These are phyloP conservation scores for Orchesella cincta DNA, from an alignment of 1,140 invertebrate species.

Conservation along the genomic window DNA sequence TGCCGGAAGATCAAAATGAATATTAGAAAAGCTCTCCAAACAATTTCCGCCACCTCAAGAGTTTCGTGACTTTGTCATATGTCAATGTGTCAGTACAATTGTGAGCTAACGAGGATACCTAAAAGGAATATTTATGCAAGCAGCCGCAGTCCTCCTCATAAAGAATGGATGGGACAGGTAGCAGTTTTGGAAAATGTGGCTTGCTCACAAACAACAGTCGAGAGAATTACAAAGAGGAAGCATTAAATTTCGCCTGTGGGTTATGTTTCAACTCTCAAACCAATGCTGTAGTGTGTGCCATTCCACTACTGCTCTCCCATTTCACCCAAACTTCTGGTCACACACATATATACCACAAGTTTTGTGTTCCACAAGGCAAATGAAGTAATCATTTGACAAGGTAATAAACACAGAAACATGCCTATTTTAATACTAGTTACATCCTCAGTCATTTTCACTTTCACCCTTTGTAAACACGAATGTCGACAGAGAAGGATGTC, in stretches of 20 bases:
- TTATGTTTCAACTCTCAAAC: neutral
- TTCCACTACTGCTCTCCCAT: neutral
- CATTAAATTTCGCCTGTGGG: constrained; percentile 26
- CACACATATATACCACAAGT: constrained; percentile 12
- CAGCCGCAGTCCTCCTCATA: constrained; percentile 13
- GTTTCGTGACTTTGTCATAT: constrained; percentile 11
- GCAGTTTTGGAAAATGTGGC: constrained; percentile 24
- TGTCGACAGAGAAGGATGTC: neutral
- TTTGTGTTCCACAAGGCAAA: constrained; percentile 1
- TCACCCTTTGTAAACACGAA: neutral
- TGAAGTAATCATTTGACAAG: constrained; percentile 26
- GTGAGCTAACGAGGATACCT: neutral
- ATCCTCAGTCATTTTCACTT: neutral
- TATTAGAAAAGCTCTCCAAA: constrained; percentile 7
- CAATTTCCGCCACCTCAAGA: neutral
- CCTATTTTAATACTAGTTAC: too few relatives aligned
- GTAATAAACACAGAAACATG: constrained; percentile 17
- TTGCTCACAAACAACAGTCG: neutral
- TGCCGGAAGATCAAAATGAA: constrained; percentile 1
- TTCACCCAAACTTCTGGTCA: neutral
- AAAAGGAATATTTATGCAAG: neutral
- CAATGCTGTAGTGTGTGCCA: neutral
- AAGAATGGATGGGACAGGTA: constrained; percentile 25
- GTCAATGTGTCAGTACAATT: constrained; percentile 11
- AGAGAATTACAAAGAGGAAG: constrained; percentile 17